These are phyloP conservation scores for Craterocephalus amniculus DNA, from an alignment of 2,797 vertebrate species.

Conservation along the genomic window DNA sequence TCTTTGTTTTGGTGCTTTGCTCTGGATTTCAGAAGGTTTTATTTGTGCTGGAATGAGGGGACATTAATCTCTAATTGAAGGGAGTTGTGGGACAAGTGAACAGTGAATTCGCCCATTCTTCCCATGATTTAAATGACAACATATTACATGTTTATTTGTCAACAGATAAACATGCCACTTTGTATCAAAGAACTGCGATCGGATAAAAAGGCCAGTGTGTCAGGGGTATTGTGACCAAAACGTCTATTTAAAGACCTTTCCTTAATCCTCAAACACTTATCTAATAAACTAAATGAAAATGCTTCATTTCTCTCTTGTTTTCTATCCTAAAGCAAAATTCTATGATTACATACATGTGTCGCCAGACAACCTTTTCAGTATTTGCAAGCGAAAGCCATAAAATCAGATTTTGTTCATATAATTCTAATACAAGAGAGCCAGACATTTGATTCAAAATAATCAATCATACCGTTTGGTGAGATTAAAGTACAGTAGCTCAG, in stretches of 20 bases:
- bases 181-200: conserved; percentile 25
- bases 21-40: conserved; percentile 48
- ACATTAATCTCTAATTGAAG: conserved; percentile 56
- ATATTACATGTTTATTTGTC: conserved; percentile 35
- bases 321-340: background rate
- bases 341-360: background rate
- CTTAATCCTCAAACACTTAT: background rate
- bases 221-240: background rate
- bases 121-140: conserved; percentile 45
- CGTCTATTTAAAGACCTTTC: background rate
- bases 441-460: background rate
- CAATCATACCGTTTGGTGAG: background rate
- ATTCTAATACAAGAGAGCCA: background rate
- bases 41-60: conserved; percentile 33
- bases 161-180: conserved; percentile 55
- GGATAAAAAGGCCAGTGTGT: conserved; percentile 5
- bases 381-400: background rate
- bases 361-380: background rate
- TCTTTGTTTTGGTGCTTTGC: conserved; percentile 54
- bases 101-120: conserved; percentile 54
- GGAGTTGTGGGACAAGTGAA: conserved; percentile 48
- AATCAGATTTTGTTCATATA: background rate
- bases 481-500: background rate
- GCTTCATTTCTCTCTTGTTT: background rate
- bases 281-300: background rate